Base-by-base conservation (phyloP, 2,797 vertebrate genomes). In the Cryptoblepharus egeriae region DNA sequence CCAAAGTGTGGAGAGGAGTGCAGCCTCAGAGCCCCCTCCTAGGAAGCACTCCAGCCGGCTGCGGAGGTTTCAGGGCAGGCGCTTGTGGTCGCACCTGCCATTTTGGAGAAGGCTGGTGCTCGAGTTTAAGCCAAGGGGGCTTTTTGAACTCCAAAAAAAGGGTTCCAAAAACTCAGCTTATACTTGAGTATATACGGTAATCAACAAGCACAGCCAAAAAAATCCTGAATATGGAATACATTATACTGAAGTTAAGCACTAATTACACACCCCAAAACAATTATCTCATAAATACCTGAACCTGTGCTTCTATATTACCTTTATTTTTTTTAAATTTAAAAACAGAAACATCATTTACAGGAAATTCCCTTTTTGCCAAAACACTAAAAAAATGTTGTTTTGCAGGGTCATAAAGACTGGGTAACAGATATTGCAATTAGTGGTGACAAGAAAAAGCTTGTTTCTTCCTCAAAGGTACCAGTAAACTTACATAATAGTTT, bases 351-450 rank as follows among this genome's bases (percentile, higher is more conserved):
- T 13, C 67, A 68, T 39, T 20, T 2, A 32, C 24, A 76, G 16
- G 37, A 37, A 60, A 13, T 0, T 67, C 7, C 45, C 49, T 22
- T 16, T 60, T 68, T 32, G 69, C 42, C n/a, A 83, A n/a, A 79
- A 30, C 1, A 73, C 13, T 7, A 82, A 80, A 71, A 45, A 70
- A 84, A 84, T 2, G 13, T 85, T 82, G 0, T 78, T 85, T 88
- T 85, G 3, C 81, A 97, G 97, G 96, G 96, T 58, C 97, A 97
- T 73, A 49, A 30, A 26, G 96, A 96, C 65, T 97, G 96, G 97
- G 96, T 97, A 85, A 96, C 91, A 57, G 96, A 97, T 69, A 95
- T 97, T 63, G 94, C 93, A 0, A 35, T 97, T 55, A 95, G 95
- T 30, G 87, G 81, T 28, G 91, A 94, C 90, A 94, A 94, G 85